Base-by-base conservation (phyloP, 2,113 vertebrate genomes). In the Etheostoma spectabile region DNA sequence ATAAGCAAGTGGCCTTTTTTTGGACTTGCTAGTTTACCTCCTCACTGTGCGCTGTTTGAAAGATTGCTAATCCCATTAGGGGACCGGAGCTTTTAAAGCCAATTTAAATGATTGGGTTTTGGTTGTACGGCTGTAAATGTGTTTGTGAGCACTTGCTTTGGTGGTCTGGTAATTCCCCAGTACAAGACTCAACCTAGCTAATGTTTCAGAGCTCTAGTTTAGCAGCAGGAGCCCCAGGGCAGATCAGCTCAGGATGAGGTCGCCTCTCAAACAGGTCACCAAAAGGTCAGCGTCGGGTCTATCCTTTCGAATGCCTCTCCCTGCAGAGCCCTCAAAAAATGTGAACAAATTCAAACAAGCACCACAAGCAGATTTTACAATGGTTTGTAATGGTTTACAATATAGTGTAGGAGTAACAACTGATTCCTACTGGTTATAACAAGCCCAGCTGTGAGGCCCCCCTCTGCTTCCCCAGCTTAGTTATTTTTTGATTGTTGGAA, bases 101-200 rank as follows among this genome's bases (percentile, higher is more conserved):
- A 30, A 66, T 76, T 72, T 55, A 24, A 75, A 78, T 71, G 51
- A 76, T 67, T 69, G 59, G 45, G 62, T 85, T 81, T 71, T 38
- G 61, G 68, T 56, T 60, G 27, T 57, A 63, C 1, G 6, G 52
- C 79, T 79, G 24, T 80, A 84, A 74, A 83, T 84, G 73, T 77
- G 42, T 66, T 82, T 71, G 51, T 53, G 69, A 82, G 73, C 77
- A 42, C 80, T 82, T 74, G 71, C 68, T 30, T 63, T 13, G 21
- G 61, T 1, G 16, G 59, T 64, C 19, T 1, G 10, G 65, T 84
- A 51, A 84, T 81, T 77, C 82, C 49, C 49, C 27, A 12, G 62
- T 69, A 81, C 77, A 79, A 64, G 77, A 87, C 69, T 71, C 45
- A 69, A 84, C 67, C 68, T 73, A 74, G 69, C 45, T 56, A 64